Percentiles rank a stretch among this genome's conserved stretches.
Evolutionary conservation across 2,113 vertebrate species (phyloP).

Genomic region (Maccullochella peelii): DNA sequence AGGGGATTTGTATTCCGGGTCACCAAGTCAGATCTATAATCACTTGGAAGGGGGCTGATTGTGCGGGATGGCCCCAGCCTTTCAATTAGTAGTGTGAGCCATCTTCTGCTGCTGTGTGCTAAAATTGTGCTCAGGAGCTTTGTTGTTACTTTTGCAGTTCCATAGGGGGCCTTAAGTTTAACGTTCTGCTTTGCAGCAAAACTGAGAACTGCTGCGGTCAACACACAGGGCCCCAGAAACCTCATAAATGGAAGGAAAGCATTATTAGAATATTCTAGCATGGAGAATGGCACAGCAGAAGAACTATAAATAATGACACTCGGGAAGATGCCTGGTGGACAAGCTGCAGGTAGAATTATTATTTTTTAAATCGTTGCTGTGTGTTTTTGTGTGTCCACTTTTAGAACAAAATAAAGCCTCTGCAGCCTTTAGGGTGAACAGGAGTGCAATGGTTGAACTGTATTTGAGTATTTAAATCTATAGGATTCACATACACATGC

Average conservation of each 20-base stretch:
- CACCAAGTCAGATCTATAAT: constrained; percentile 61
- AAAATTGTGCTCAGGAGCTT: constrained; percentile 30
- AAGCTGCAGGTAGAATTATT: constrained; percentile 35
- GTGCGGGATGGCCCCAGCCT: constrained; percentile 32
- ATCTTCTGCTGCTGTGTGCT: constrained; percentile 49
- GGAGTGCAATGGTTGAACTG: not conserved
- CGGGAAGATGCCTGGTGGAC: constrained; percentile 36
- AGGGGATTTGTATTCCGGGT: constrained; percentile 50
- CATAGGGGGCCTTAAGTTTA: constrained; percentile 33
- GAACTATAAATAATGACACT: constrained; percentile 32
- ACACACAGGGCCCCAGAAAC: constrained; percentile 50
- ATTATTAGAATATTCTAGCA: constrained; percentile 53
- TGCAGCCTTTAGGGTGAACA: not conserved
- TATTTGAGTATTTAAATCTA: not conserved
- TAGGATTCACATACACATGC: not conserved
- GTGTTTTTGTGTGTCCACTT: not conserved
- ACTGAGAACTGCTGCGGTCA: constrained; percentile 62
- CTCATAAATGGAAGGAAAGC: constrained; percentile 36
- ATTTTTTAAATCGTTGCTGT: constrained; percentile 10
- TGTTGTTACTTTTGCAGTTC: constrained; percentile 41
- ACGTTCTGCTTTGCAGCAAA: constrained; percentile 60
- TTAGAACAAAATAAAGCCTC: not conserved
- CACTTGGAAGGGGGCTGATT: constrained; percentile 44
- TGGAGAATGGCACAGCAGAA: constrained; percentile 33
- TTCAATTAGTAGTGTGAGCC: constrained; percentile 47